Base-by-base conservation (phyloP, 2,888 invertebrate species). In the Cryptus armator region DNA sequence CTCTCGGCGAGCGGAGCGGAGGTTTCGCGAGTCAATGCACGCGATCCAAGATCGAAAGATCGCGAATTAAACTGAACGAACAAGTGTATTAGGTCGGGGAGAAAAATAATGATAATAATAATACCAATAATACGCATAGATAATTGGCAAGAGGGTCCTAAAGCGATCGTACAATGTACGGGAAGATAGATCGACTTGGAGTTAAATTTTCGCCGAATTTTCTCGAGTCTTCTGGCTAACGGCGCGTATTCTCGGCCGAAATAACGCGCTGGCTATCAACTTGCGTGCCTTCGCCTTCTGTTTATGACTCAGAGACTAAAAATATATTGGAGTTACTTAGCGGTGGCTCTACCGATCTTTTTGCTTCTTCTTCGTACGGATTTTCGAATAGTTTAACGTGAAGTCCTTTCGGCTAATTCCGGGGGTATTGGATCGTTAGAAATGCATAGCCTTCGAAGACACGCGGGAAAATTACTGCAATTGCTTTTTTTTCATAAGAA, bases 241-340 rank as follows among this genome's bases (percentile, higher is more conserved):
- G 24, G 2, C 3, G 56, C 37, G 51, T 32, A 66, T 56, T 62
- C 29, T 4, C 62, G 62, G 77, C 76, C 43, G 46, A 74, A 82
- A 82, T 77, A 82, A 72, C 64, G 32, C 59, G 59, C 68, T 43
- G 46, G 56, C 75, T 37, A 76, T 84, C 75, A 74, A 86, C 86
- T 75, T 62, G 81, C 79, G 82, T 81, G 81, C 72, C 37, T 37
- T 37, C 37, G 37, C 37, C 37, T 80, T 75, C 80, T 78, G 83
- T 75, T 75, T 68, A 75, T 90, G 91, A 90, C 83, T 91, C 90
- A 88, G 80, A 32, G 67, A 86, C 89, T 91, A 90, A 91, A 91
- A 90, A 91, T 91, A 91, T 91, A 91, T 87, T 87, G 64, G 74
- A 59, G 62, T 81, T 62, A 72, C 84, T 84, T 77, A 77, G 81